Percentiles rank a stretch among this genome's conserved stretches.
phyloP scores from a whole-genome alignment of 1,140 invertebrate species.

The Drosophila paulistorum region DNA sequence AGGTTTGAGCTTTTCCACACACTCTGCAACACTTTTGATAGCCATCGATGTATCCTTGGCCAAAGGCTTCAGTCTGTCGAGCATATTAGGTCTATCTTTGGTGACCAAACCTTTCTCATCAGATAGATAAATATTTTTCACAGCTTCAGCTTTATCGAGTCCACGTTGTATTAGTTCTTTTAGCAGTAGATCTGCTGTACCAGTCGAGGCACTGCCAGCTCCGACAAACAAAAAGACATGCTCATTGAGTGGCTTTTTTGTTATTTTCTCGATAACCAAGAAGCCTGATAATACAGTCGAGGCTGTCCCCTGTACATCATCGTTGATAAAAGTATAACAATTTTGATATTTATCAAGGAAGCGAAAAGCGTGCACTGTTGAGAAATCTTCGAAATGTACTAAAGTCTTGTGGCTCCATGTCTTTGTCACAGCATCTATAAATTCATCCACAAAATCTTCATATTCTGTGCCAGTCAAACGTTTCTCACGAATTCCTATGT shows the following conservation, averaged over 20 bases:
- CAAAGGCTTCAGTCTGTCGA: constrained; percentile 89
- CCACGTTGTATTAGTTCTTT: constrained; percentile 33
- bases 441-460: constrained; percentile 98
- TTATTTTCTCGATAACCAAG: constrained; percentile 91
- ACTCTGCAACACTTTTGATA: background rate
- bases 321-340: constrained; percentile 97
- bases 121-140: constrained; percentile 89
- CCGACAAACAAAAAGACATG: constrained; percentile 96
- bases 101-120: constrained; percentile 88
- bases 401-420: constrained; percentile 92
- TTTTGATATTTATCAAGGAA: constrained; percentile 94
- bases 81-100: constrained; percentile 88
- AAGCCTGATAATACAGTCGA: constrained; percentile 96
- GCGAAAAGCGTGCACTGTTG: constrained; percentile 96
- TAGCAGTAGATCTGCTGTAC: constrained; percentile 93
- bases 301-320: constrained; percentile 98
- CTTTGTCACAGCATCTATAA: constrained; percentile 95
- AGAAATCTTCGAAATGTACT: constrained; percentile 98
- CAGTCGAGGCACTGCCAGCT: constrained; percentile 95
- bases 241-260: constrained; percentile 90
- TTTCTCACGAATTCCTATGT: constrained; percentile 95
- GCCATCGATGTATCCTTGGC: constrained; percentile 88
- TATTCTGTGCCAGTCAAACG: constrained; percentile 93
- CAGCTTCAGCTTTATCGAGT: constrained; percentile 86
- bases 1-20: constrained; percentile 33